Evolutionary conservation across 1,140 invertebrate species (phyloP).

Genomic region (Caenorhabditis brenneri): DNA sequence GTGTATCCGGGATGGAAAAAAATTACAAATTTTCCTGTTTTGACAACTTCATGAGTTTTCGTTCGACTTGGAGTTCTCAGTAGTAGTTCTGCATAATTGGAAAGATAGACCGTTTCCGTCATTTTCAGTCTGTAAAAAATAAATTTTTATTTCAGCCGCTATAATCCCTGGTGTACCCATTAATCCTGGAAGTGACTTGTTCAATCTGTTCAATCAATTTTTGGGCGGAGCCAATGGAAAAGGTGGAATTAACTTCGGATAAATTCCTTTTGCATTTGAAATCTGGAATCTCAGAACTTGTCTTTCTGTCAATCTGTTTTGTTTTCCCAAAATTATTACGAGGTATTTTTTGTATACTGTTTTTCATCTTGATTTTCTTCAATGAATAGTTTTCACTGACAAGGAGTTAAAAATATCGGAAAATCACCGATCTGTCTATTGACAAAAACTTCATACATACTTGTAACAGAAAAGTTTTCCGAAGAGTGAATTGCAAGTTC

Average conservation of each 20-base stretch:
- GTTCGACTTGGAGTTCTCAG: no score
- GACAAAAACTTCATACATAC: no score
- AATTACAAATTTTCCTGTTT: not conserved
- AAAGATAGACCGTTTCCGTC: no score
- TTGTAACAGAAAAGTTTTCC: no score
- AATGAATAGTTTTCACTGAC: not conserved
- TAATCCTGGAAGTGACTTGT: conserved; percentile 34
- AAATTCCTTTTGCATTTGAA: not conserved
- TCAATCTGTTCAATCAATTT: conserved; percentile 51
- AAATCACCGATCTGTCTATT: no score
- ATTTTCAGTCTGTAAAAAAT: no score
- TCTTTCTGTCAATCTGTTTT: conserved; percentile 1
- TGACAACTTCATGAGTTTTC: no score
- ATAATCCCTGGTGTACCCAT: conserved; percentile 20
- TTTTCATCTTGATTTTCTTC: not conserved
- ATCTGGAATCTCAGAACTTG: not conserved
- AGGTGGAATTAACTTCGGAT: not conserved
- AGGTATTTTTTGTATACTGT: not conserved
- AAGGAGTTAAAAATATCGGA: no score
- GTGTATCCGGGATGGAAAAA: no score
- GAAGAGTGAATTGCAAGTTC: no score
- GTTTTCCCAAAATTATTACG: not conserved
- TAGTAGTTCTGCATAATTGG: no score
- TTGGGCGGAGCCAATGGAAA: conserved; percentile 32
- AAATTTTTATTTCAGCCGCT: not conserved